Evolutionary conservation across 2,888 invertebrate genomes (phyloP), one percentile per base, ranked within the genome.

Genomic region (Spilosoma lubricipeda): DNA sequence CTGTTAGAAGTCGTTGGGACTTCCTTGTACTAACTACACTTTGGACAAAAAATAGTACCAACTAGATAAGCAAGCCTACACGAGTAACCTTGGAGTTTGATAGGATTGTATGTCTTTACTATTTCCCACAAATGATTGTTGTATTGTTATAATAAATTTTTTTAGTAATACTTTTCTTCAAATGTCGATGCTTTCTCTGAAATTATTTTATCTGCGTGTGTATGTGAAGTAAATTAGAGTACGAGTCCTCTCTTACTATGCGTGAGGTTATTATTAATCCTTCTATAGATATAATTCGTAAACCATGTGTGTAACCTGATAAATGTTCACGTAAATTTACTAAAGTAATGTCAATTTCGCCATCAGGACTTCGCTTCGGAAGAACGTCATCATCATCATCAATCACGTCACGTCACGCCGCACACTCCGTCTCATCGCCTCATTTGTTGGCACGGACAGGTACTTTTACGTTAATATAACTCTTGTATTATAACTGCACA

Each of bases 321-420:
- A 66, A 39, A n/a, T 33, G 8, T 36, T 23, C 36, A 36, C 20
- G 11, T 65, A 36, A 65, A 65, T 65, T 36, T 20, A 65, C 36
- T n/a, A 65, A 30, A 65, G 20, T 33, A 9, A 65, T 36, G 65
- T 65, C 20, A 39, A 42, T 27, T 42, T 27, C 0, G 89, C 87
- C 90, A 86, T 84, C 63, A 63, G 84, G 71, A 77, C 74, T 75
- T 75, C 75, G 74, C 77, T 45, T 59, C 74, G 77, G 66, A 59
- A 74, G 80, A 75, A 45, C 65, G 75, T 83, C 82, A 90, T 90
- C 91, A 90, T 90, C 89, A 92, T 92, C 92, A 94, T 94, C 91
- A 93, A 93, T 93, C 93, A 93, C 81, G 76, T 74, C 82, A 80
- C 89, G 89, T 89, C 90, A 88, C 83, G 83, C 86, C 86, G 86